phyloP scores from a whole-genome alignment of 2,888 invertebrate species.

The Catocala sponsa region DNA sequence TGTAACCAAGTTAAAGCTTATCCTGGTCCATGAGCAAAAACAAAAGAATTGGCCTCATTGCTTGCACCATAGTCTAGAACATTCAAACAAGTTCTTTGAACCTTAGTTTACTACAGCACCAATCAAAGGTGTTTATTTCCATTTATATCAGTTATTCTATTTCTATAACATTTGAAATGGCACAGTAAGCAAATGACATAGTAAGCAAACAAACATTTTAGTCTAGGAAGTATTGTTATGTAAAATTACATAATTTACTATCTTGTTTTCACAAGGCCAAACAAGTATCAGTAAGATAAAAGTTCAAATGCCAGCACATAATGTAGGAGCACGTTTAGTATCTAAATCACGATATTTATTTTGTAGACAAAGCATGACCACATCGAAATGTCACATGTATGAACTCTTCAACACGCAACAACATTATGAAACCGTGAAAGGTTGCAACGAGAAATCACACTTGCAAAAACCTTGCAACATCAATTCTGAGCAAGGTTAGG shows the following conservation, averaged over 20 bases:
- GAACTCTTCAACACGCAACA: too few species aligned
- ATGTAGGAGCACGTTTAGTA: too few species aligned
- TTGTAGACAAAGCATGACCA: constrained; percentile 47
- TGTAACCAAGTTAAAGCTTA: not conserved
- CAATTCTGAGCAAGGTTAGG: not conserved
- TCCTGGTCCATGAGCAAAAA: constrained; percentile 9
- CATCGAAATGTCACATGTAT: constrained; percentile 43
- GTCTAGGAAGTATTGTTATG: constrained; percentile 32
- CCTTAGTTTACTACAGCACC: not conserved
- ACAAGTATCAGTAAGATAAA: constrained; percentile 19
- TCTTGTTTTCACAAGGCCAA: constrained; percentile 42
- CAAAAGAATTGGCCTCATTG: constrained; percentile 10
- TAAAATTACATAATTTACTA: constrained; percentile 50
- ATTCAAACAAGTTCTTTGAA: not conserved
- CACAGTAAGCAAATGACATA: too few species aligned
- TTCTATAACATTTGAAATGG: too few species aligned
- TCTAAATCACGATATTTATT: not conserved
- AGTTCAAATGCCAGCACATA: constrained; percentile 13
- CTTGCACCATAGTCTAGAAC: not conserved
- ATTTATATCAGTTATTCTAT: too few species aligned
- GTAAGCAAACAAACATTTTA: constrained; percentile 13
- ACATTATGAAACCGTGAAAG: constrained; percentile 57
- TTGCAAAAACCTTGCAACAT: constrained; percentile 21
- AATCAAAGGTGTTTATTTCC: not conserved
- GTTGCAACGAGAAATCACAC: constrained; percentile 10